A percentile compares a stretch with the other conserved stretches of the same genome.
Evolutionary conservation across 1,140 invertebrate genomes (phyloP).

Genomic region (Physella acuta): DNA sequence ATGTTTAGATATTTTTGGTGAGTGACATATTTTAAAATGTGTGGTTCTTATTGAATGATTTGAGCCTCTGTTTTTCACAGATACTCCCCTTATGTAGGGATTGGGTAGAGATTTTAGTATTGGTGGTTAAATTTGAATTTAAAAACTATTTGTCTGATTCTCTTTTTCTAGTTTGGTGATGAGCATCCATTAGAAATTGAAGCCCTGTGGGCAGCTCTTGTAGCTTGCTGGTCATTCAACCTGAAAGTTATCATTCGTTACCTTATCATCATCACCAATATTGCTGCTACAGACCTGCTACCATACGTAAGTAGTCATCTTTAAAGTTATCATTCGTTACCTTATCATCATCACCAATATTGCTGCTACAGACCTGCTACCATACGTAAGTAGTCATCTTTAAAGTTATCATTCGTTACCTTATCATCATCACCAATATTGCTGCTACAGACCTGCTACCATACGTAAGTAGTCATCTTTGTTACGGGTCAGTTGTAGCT

Average conservation of each 20-base stretch:
- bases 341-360: conserved; percentile 94
- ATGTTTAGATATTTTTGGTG: too few relatives aligned
- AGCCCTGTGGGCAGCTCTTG: conserved; percentile 91
- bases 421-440: conserved; percentile 94
- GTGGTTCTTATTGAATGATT: too few relatives aligned
- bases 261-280: conserved; percentile 91
- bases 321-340: conserved; percentile 96
- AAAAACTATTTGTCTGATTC: too few relatives aligned
- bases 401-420: conserved; percentile 94
- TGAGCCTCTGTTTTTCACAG: too few relatives aligned
- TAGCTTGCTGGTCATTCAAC: conserved; percentile 94
- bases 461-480: conserved; percentile 75
- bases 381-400: conserved; percentile 76
- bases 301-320: conserved; percentile 74
- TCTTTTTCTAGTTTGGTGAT: conserved; percentile 79
- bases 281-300: conserved; percentile 89
- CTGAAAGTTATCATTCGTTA: conserved; percentile 96
- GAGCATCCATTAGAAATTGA: conserved; percentile 93
- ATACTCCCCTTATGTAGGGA: too few relatives aligned
- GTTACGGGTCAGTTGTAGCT: too few relatives aligned
- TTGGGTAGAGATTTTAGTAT: too few relatives aligned
- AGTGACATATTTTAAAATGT: too few relatives aligned
- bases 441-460: conserved; percentile 87
- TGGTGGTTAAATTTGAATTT: too few relatives aligned
- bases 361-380: conserved; percentile 87